phyloP scores from a whole-genome alignment of 2,797 vertebrate species.

The Argentina silus region DNA sequence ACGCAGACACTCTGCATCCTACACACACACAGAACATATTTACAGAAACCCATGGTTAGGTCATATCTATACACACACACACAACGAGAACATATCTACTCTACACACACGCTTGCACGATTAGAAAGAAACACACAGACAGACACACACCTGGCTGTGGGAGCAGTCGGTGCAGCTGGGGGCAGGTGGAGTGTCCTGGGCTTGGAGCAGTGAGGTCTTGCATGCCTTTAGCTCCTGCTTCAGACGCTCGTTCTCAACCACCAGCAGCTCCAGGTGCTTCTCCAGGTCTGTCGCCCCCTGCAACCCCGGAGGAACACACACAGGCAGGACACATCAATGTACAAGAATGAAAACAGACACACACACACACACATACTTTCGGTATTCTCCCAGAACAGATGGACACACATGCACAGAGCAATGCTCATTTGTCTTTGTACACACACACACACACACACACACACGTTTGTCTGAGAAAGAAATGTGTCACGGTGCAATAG shows the following conservation, averaged over 20 bases:
- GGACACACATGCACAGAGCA: neutral
- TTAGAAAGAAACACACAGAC: neutral
- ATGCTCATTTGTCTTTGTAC: neutral
- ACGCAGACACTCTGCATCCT: constrained; percentile 71
- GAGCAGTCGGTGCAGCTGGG: constrained; percentile 71
- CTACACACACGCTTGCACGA: neutral
- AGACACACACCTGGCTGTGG: constrained; percentile 79
- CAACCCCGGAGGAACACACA: constrained; percentile 18
- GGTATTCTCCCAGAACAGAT: neutral
- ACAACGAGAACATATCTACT: neutral
- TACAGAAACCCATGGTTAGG: neutral
- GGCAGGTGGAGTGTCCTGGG: constrained; percentile 54
- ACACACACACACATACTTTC: neutral
- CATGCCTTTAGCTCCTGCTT: constrained; percentile 86
- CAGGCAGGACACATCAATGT: neutral
- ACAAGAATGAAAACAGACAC: neutral
- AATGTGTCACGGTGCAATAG: constrained; percentile 1
- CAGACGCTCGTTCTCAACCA: constrained; percentile 88
- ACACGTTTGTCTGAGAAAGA: neutral
- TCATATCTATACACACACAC: neutral
- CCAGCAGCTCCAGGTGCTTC: constrained; percentile 92
- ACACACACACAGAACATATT: neutral
- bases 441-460: constrained; percentile 4
- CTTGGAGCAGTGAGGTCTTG: constrained; percentile 76
- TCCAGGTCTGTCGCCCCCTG: constrained; percentile 92